Evolutionary conservation across 2,113 vertebrate species (phyloP).

Genomic region (Tragelaphus scriptus): DNA sequence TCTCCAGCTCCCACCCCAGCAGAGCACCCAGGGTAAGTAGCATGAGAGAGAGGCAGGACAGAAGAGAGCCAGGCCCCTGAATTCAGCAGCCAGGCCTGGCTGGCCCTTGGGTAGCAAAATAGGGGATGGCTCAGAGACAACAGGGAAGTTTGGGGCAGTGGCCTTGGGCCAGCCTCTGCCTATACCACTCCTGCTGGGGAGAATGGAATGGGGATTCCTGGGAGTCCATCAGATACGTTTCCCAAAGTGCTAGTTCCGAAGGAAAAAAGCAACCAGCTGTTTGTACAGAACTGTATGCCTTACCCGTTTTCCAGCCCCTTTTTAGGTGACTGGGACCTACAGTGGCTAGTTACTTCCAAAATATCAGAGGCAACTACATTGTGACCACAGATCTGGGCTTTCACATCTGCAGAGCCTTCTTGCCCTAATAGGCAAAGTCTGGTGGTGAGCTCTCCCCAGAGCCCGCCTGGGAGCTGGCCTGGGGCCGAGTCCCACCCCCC

Average conservation of each 20-base stretch:
- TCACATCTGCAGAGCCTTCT: slow-evolving; percentile 1
- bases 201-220: not conserved
- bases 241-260: not conserved
- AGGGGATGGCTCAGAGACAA: not conserved
- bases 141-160: accelerated
- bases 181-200: not conserved
- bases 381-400: not conserved
- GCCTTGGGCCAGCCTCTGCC: not conserved
- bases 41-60: too few species aligned
- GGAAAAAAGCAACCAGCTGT: not conserved
- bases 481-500: not conserved
- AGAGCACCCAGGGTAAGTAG: not conserved
- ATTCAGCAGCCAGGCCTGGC: accelerated
- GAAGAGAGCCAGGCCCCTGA: not conserved
- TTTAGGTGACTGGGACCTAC: not conserved
- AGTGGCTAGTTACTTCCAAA: not conserved
- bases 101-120: not conserved
- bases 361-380: not conserved
- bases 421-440: slow-evolving; percentile 57
- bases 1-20: too few species aligned
- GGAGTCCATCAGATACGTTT: not conserved
- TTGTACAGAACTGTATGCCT: not conserved
- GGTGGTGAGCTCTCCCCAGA: not conserved
- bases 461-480: not conserved
- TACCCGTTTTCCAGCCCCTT: not conserved